Percentiles rank a stretch among this genome's conserved stretches.
Conservation (phyloP, 2,797 vertebrate genomes). For the Pangasius mekongensis region DNA sequence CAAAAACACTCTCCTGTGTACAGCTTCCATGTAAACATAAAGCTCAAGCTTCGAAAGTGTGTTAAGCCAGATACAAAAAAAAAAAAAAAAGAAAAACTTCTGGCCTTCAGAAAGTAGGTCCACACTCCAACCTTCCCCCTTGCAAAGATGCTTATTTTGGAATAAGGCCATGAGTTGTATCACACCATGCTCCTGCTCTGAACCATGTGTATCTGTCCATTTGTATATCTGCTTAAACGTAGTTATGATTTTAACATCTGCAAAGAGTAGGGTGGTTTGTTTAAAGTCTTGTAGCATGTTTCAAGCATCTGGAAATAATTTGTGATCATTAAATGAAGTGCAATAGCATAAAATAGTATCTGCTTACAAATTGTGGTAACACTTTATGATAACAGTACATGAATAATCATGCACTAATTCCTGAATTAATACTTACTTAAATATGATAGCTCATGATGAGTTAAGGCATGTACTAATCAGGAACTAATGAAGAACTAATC, state of each 20-base stretch:
- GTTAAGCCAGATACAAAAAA: background rate
- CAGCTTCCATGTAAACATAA: background rate
- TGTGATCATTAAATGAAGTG: background rate
- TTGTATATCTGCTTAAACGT: background rate
- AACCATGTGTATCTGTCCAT: background rate
- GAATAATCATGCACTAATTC: no score
- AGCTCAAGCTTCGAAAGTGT: background rate
- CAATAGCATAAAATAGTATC: background rate
- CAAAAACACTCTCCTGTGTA: background rate
- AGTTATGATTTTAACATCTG: background rate
- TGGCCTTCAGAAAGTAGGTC: conserved; percentile 3
- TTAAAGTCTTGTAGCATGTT: background rate
- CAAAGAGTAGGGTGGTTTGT: background rate
- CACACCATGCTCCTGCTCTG: background rate
- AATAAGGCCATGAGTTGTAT: conserved; percentile 37
- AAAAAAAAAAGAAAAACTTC: background rate
- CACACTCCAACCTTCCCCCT: background rate
- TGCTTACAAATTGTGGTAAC: background rate
- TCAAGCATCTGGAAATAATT: background rate
- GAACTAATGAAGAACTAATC: no score
- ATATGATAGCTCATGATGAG: no score
- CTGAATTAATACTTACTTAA: no score
- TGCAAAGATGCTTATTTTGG: conserved; percentile 23
- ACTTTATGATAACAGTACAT: no score
- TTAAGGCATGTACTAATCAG: no score